Base-by-base conservation (phyloP, 2,888 invertebrate genomes). In the Callosobruchus maculatus region DNA sequence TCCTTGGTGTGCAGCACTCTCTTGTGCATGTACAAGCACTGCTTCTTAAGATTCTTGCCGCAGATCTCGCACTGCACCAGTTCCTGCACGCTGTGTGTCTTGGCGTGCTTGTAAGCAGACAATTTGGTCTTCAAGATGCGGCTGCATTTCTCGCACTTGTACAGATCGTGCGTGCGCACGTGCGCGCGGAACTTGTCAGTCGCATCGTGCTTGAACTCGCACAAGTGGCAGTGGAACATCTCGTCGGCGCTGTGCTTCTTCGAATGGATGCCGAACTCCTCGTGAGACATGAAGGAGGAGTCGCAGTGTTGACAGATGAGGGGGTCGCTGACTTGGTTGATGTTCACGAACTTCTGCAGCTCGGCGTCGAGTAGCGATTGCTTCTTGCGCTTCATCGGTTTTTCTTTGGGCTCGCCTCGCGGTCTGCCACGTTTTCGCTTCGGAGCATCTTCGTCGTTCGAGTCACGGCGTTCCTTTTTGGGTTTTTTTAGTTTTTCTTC, bases 261-360 rank as follows among this genome's bases (percentile, higher is more conserved):
- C n/a, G 84, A 84, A 74, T 86, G 86, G 22, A 85, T 74, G 0
- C 84, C 85, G 73, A 83, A 85, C 9, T 83, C 85, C 30, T 85
- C 78, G 72, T 84, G 82, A 70, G 80, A 82, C 66, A 88, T 89
- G 77, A 89, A 90, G 7, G 88, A 84, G 75, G 89, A 88, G 1
- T 88, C 88, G 70, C 91, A 91, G 70, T 88, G 75, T 74, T 89
- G 88, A 75, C 90, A 90, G 71, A 88, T 87, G 70, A 90, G 88
- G 0, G 88, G 86, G 7, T 80, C 80, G 79, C 72, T 84, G 84
- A 72, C 86, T 13, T 80, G 80, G 79, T 73, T 84, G 84, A 73
- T 83, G 69, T 82, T 80, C 18, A 79, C 71, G 18, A 73, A 21
- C 67, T 72, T 73, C 31, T 68, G 68, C 21, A 68, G 22, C 68